These are phyloP conservation scores for Syrista parreyssii DNA, from an alignment of 2,888 invertebrate genomes.

Conservation along the genomic window DNA sequence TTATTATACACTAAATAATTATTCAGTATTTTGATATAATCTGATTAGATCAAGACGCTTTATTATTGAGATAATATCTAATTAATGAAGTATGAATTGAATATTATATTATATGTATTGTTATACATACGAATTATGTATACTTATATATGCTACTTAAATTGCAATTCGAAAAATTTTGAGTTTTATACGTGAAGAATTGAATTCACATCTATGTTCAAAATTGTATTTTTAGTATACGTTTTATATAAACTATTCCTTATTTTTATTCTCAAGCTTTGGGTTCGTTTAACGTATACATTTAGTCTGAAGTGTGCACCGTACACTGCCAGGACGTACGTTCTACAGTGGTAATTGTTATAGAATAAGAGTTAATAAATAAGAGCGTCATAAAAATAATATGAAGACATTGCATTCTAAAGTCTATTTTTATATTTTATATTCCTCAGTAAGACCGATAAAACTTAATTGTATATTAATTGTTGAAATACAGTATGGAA, in stretches of 20 bases:
- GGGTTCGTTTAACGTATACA: not conserved
- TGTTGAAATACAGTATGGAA: not conserved
- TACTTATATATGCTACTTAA: not conserved
- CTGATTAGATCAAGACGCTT: not conserved
- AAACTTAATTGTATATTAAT: not conserved
- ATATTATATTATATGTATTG: not conserved
- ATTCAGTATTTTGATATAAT: not conserved
- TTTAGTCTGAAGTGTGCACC: not conserved
- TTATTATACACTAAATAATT: not conserved
- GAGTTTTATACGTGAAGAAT: not conserved
- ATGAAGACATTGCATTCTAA: not conserved
- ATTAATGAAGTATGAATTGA: not conserved
- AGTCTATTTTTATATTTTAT: not conserved
- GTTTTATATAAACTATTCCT: not conserved
- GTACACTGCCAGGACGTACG: not conserved
- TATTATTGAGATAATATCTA: not conserved
- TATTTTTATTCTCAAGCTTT: not conserved
- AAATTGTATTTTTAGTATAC: not conserved
- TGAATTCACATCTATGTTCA: not conserved
- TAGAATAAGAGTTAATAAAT: not conserved
- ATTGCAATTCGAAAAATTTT: not conserved
- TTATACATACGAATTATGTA: not conserved
- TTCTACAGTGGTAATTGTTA: not conserved
- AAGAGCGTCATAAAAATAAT: not conserved
- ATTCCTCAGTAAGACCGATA: not conserved